Evolutionary conservation across 2,888 invertebrate genomes (phyloP).

Genomic region (Branchellion lobata): DNA sequence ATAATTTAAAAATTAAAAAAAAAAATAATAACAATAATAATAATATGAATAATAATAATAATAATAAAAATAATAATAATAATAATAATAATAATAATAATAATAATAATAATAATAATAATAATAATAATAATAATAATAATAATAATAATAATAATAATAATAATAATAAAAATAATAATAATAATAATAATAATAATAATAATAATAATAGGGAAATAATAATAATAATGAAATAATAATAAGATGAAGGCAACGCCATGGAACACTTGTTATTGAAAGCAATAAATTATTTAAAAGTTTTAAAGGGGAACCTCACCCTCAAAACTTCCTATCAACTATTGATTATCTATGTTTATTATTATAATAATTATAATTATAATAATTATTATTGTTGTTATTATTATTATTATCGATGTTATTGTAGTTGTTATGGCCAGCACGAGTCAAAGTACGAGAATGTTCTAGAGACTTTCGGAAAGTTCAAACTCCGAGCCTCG

Average conservation of each 20-base stretch:
- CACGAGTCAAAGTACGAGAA: neutral
- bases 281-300: too few relatives aligned
- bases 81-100: neutral
- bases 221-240: too few relatives aligned
- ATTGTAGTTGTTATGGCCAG: neutral
- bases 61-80: neutral
- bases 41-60: neutral
- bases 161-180: neutral
- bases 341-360: too few relatives aligned
- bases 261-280: too few relatives aligned
- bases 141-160: neutral
- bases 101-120: too few relatives aligned
- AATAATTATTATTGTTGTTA: neutral
- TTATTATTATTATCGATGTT: neutral
- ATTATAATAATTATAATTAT: too few relatives aligned
- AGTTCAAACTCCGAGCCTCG: too few relatives aligned
- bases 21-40: constrained; percentile 6
- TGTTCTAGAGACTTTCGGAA: neutral
- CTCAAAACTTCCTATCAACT: too few relatives aligned
- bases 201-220: neutral
- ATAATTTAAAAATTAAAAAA: neutral
- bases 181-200: constrained; percentile 3
- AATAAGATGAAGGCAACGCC: too few relatives aligned
- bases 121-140: neutral
- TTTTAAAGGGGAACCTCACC: too few relatives aligned